Evolutionary conservation across 2,888 invertebrate genomes (phyloP).

Genomic region (Acanthosoma haemorrhoidale): DNA sequence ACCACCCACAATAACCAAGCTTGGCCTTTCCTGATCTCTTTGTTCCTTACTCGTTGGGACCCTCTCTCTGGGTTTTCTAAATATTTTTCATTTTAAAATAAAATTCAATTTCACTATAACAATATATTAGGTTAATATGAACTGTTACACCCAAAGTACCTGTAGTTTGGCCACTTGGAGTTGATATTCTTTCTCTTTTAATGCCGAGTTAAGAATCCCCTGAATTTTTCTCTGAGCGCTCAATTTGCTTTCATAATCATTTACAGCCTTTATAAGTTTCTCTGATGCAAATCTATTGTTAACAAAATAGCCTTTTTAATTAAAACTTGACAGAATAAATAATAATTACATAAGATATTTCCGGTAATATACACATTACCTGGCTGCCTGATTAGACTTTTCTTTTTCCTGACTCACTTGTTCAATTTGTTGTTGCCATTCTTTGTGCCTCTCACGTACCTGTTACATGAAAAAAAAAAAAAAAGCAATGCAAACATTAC

Average conservation of each 20-base stretch:
- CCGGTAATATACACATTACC: slow-evolving; percentile 12
- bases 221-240: slow-evolving; percentile 30
- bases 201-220: slow-evolving; percentile 25
- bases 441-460: slow-evolving; percentile 32
- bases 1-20: too few species aligned
- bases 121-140: too few species aligned
- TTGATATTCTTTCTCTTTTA: slow-evolving; percentile 32
- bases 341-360: background rate
- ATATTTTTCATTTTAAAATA: too few species aligned
- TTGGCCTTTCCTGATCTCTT: too few species aligned
- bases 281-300: slow-evolving; percentile 33
- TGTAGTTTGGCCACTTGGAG: slow-evolving; percentile 17
- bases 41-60: too few species aligned
- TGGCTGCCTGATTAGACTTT: slow-evolving; percentile 34
- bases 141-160: too few species aligned
- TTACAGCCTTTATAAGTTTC: slow-evolving; percentile 31
- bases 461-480: background rate
- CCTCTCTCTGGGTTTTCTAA: too few species aligned
- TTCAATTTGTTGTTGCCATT: slow-evolving; percentile 32
- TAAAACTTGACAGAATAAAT: background rate
- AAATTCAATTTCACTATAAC: too few species aligned
- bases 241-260: slow-evolving; percentile 33
- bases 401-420: slow-evolving; percentile 33
- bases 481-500: too few species aligned
- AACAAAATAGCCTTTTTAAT: too few species aligned